Conservation (phyloP, 2,113 vertebrate genomes). For the Crocuta crocuta region DNA sequence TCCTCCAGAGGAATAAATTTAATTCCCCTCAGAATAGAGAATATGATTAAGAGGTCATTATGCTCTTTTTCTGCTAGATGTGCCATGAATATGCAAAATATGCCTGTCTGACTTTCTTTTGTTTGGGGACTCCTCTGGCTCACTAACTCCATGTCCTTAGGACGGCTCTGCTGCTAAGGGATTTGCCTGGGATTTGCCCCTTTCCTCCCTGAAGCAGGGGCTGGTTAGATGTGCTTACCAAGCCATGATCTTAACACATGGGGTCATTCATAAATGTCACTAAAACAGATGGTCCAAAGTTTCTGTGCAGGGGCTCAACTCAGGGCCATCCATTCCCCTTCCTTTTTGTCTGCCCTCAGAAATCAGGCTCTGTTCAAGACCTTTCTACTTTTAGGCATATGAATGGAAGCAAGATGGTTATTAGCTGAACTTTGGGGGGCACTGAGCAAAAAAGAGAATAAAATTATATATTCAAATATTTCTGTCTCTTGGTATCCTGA, state of each 20-base stretch:
- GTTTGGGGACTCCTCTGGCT: not conserved
- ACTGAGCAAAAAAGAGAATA: not conserved
- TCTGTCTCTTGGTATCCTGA: not conserved
- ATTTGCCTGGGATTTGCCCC: not conserved
- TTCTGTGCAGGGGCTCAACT: not conserved
- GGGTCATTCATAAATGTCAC: not conserved
- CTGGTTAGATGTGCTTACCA: not conserved
- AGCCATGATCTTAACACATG: not conserved
- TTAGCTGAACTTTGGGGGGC: not conserved
- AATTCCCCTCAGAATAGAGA: slow-evolving; percentile 2
- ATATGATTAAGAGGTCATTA: slow-evolving; percentile 3
- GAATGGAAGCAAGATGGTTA: not conserved
- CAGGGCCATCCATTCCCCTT: not conserved
- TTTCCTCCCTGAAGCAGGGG: not conserved
- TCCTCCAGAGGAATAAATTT: not conserved
- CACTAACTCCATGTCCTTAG: not conserved
- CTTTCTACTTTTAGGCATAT: not conserved
- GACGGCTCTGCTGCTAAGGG: not conserved
- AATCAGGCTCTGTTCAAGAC: not conserved
- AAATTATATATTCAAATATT: not conserved
- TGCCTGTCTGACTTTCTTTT: not conserved
- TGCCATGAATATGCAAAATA: not conserved
- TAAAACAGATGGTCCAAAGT: not conserved
- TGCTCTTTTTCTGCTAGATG: not conserved
- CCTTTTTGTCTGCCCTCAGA: not conserved